Evolutionary conservation across 2,797 vertebrate genomes (phyloP).

Genomic region (Hoplostethus atlanticus): DNA sequence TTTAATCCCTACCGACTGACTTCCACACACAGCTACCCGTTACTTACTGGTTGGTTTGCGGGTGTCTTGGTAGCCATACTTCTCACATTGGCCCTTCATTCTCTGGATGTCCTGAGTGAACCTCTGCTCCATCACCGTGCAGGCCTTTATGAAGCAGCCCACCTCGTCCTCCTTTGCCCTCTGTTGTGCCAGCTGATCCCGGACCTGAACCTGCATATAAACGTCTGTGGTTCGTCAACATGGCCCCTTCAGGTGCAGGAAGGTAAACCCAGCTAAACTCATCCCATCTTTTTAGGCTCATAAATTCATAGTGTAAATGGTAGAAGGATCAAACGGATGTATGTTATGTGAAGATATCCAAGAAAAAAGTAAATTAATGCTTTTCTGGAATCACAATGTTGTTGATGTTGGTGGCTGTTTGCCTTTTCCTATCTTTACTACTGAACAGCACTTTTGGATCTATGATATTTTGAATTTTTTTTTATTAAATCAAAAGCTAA

Average conservation of each 20-base stretch:
- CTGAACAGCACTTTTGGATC: too few species aligned
- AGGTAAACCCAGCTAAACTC: too few species aligned
- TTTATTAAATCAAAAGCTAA: too few species aligned
- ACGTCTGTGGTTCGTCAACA: neutral
- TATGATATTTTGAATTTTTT: too few species aligned
- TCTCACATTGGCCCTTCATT: slow-evolving; percentile 86
- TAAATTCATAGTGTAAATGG: too few species aligned
- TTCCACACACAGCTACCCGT: neutral
- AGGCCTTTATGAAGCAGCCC: slow-evolving; percentile 84
- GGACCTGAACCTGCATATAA: slow-evolving; percentile 81
- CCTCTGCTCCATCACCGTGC: slow-evolving; percentile 85
- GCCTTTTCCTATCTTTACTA: too few species aligned
- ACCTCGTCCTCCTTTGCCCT: slow-evolving; percentile 71
- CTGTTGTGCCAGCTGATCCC: slow-evolving; percentile 74
- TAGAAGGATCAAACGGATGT: too few species aligned
- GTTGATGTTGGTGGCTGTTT: too few species aligned
- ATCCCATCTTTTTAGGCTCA: too few species aligned
- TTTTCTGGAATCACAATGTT: too few species aligned
- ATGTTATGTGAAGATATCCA: too few species aligned
- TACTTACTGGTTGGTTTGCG: slow-evolving; percentile 79
- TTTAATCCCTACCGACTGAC: neutral
- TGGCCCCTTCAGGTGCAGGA: neutral
- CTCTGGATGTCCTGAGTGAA: slow-evolving; percentile 83
- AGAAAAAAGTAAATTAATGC: too few species aligned
- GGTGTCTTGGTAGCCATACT: slow-evolving; percentile 86